Evolutionary conservation across 2,113 vertebrate species (phyloP).

Genomic region (Pungitius pungitius): DNA sequence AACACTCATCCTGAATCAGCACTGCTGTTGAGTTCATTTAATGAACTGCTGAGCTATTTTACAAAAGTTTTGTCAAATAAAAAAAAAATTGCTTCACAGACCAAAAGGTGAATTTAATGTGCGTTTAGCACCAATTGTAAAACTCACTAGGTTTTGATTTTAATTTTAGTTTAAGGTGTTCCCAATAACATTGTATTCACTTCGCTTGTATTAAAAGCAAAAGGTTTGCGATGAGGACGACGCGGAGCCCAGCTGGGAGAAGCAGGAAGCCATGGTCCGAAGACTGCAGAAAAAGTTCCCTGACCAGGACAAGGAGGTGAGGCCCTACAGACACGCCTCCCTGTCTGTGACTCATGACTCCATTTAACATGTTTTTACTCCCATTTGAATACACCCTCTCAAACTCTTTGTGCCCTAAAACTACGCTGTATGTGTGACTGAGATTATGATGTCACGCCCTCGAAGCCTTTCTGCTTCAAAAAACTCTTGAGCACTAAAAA

Average conservation of each 20-base stretch:
- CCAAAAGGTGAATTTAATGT: too few species aligned
- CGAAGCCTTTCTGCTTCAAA: background rate
- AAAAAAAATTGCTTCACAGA: too few species aligned
- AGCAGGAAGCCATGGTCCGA: conserved; percentile 86
- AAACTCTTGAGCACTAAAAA: background rate
- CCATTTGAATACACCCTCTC: background rate
- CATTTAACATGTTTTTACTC: background rate
- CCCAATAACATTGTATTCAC: background rate
- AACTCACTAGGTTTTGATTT: background rate
- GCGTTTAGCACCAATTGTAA: too few species aligned
- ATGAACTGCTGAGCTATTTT: too few species aligned
- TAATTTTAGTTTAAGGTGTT: background rate
- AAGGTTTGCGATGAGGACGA: conserved; percentile 49
- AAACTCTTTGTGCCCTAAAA: background rate
- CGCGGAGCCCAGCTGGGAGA: conserved; percentile 82
- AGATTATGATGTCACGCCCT: background rate
- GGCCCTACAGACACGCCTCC: background rate
- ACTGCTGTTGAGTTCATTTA: too few species aligned
- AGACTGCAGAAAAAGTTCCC: conserved; percentile 90
- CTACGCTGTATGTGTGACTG: background rate
- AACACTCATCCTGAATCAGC: too few species aligned
- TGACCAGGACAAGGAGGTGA: conserved; percentile 89
- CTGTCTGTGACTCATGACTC: background rate
- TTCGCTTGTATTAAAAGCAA: background rate
- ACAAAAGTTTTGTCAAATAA: too few species aligned